Conservation (phyloP, 2,888 invertebrate genomes). For the Cyrtodaria siliqua region DNA sequence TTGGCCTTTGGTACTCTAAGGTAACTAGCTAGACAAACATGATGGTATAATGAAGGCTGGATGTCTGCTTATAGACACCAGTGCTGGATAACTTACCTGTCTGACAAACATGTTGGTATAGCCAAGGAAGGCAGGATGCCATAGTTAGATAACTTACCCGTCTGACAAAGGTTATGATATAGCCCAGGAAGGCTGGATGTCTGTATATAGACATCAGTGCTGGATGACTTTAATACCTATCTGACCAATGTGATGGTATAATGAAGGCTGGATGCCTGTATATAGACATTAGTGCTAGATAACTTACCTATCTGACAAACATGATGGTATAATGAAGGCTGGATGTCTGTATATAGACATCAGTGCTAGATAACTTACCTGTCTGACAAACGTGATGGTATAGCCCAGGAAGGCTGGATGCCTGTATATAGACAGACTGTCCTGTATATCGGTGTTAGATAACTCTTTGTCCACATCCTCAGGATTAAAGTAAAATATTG, state of each 20-base stretch:
- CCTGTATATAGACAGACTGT: conserved; percentile 41
- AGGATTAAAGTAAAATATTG: conserved; percentile 42
- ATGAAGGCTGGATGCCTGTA: background rate
- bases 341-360: conserved; percentile 29
- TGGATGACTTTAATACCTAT: conserved; percentile 2
- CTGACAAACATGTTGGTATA: background rate
- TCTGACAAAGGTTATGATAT: conserved; percentile 22
- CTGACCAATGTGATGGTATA: no score
- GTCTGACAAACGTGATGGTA: conserved; percentile 22
- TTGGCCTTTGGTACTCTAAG: no score
- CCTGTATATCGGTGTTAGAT: conserved; percentile 20
- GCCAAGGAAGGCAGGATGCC: no score
- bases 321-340: no score
- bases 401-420: conserved; percentile 44
- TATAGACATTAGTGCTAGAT: background rate
- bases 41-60: background rate
- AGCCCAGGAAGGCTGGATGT: conserved; percentile 43
- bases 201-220: conserved; percentile 25
- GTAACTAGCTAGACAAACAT: no score
- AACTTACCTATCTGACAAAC: background rate
- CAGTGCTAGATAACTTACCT: conserved; percentile 15
- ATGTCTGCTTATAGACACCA: background rate
- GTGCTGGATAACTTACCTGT: background rate
- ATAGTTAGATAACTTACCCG: conserved; percentile 11
- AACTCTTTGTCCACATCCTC: conserved; percentile 34